Base-by-base conservation (phyloP, 2,888 invertebrate species). In the Pachliopta kotzebuea region DNA sequence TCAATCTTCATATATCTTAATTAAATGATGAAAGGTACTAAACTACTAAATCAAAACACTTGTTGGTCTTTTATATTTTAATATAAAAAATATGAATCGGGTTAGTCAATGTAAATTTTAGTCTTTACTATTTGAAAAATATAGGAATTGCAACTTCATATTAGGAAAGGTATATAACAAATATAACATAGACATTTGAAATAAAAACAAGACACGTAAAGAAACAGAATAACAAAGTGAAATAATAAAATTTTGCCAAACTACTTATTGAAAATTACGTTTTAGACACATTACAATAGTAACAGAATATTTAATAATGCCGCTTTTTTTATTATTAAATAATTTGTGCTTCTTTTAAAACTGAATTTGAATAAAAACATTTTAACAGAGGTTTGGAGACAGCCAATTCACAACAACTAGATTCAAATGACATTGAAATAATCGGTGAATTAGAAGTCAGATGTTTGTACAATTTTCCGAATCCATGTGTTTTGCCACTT, bases 1-100 rank as follows among this genome's bases (percentile, higher is more conserved):
- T 45, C 31, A 31, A 58, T 11, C 14, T 49, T 62, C 20, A 20
- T 45, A 57, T n/a, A 23, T 49, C 29, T 63, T 65, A 60, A 62
- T 50, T 11, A 57, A 54, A 65, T 71, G 74, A 73, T 80, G 79
- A 83, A 65, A 84, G 90, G 90, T 87, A 80, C 90, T 91, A 91
- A 81, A 74, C 90, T 91, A 91, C 90, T 79, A 90, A 91, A 91
- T 91, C 87, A 91, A 90, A 91, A 90, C 86, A 88, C 88, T 81
- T 71, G 76, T 86, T 81, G 83, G 84, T 88, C 87, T 89, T 90
- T 90, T 87, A 89, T 81, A 80, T 83, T 91, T 91, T 91, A 90
- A 90, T 90, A 86, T 56, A 74, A 88, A 88, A 87, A 87, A 84
- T 81, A 76, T 75, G 73, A 77, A 74, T 78, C 70, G 79, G 83